Conservation (phyloP, 1,140 invertebrate genomes). For the Physella acuta region DNA sequence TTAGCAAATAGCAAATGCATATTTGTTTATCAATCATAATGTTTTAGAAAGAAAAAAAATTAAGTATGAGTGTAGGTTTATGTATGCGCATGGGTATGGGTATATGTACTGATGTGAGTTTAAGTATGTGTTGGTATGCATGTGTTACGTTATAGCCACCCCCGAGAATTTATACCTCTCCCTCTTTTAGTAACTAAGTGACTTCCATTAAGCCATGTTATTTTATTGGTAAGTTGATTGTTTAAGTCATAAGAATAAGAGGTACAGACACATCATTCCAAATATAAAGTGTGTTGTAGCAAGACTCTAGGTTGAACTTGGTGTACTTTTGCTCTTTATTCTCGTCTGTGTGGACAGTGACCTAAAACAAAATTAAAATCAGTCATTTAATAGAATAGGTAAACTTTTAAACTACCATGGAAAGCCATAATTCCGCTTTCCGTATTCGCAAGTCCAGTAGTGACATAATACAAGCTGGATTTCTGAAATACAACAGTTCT, state of each 20-base stretch:
- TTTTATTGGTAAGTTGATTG: background rate
- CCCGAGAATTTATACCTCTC: too few relatives aligned
- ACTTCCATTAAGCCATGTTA: too few relatives aligned
- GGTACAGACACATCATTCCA: background rate
- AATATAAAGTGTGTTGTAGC: background rate
- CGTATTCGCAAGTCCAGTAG: background rate
- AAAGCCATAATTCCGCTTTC: background rate
- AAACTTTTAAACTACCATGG: too few relatives aligned
- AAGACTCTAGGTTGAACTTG: background rate
- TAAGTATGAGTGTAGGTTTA: background rate
- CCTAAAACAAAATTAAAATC: background rate
- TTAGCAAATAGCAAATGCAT: too few relatives aligned
- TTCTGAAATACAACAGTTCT: background rate
- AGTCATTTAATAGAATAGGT: background rate
- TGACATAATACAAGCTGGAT: background rate
- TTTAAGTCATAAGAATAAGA: background rate
- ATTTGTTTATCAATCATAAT: too few relatives aligned
- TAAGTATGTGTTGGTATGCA: background rate
- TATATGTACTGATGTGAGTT: background rate
- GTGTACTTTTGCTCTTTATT: background rate
- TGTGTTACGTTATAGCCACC: background rate
- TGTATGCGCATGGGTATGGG: background rate
- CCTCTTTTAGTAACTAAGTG: too few relatives aligned
- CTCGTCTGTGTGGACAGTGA: background rate
- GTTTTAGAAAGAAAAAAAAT: too few relatives aligned